Evolutionary conservation across 1,140 invertebrate species (phyloP).

Genomic region (Drosophila saltans): DNA sequence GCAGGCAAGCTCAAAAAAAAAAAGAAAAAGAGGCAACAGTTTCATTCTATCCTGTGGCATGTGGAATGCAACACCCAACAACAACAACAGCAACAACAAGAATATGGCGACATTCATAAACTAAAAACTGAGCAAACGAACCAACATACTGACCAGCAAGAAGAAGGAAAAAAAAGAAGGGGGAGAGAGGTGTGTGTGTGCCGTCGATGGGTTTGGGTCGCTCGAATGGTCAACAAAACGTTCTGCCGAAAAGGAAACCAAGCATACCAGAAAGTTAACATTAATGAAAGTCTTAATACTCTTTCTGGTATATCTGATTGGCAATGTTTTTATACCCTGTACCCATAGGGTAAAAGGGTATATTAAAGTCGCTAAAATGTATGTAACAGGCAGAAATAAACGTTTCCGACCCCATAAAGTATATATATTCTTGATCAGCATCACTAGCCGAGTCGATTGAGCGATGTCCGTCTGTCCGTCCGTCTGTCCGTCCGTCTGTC

Average conservation of each 20-base stretch:
- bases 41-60: slow-evolving; percentile 66
- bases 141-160: slow-evolving; percentile 19
- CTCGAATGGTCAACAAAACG: slow-evolving; percentile 68
- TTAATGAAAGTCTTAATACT: not conserved
- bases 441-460: no score
- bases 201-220: slow-evolving; percentile 32
- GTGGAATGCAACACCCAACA: slow-evolving; percentile 62
- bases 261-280: slow-evolving; percentile 4
- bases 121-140: slow-evolving; percentile 61
- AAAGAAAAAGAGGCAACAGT: slow-evolving; percentile 53
- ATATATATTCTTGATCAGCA: no score
- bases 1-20: not conserved
- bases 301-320: not conserved
- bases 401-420: no score
- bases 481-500: no score
- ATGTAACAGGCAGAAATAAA: no score
- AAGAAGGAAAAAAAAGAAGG: not conserved
- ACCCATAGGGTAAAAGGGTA: no score
- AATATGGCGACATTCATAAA: slow-evolving; percentile 81
- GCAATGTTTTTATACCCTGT: no score
- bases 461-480: no score
- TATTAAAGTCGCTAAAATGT: no score
- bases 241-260: slow-evolving; percentile 64
- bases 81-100: slow-evolving; percentile 43
- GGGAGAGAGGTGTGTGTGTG: slow-evolving; percentile 31